These are phyloP conservation scores for Archips xylosteana DNA, from an alignment of 2,888 invertebrate genomes.

Conservation along the genomic window DNA sequence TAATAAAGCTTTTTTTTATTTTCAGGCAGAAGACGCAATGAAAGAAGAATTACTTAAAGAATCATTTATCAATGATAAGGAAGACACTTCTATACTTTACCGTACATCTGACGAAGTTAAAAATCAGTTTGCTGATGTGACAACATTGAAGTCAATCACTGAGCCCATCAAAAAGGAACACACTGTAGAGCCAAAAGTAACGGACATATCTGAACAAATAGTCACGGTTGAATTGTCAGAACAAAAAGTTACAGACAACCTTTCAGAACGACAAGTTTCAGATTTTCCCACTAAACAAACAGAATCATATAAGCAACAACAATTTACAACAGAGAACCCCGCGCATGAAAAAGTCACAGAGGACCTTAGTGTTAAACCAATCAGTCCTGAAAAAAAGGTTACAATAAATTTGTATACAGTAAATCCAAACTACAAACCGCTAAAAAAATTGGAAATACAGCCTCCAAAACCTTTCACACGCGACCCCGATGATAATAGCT, in stretches of 20 bases:
- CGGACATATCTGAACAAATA: not conserved
- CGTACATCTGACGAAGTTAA: slow-evolving; percentile 40
- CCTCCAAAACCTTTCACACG: slow-evolving; percentile 68
- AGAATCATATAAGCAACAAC: slow-evolving; percentile 49
- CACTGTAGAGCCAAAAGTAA: slow-evolving; percentile 33
- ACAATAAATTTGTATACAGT: slow-evolving; percentile 62
- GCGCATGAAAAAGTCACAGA: slow-evolving; percentile 49
- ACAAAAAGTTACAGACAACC: slow-evolving; percentile 48
- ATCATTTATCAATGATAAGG: slow-evolving; percentile 59
- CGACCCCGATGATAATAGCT: slow-evolving; percentile 79
- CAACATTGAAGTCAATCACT: slow-evolving; percentile 12
- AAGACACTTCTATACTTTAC: slow-evolving; percentile 54
- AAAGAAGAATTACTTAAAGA: slow-evolving; percentile 72
- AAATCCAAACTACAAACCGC: slow-evolving; percentile 71
- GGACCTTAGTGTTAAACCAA: slow-evolving; percentile 65
- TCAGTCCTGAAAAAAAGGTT: slow-evolving; percentile 60
- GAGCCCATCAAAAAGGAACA: slow-evolving; percentile 31
- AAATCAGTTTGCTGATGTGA: slow-evolving; percentile 25
- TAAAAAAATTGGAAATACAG: slow-evolving; percentile 76
- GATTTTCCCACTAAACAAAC: slow-evolving; percentile 50
- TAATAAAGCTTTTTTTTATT: slow-evolving; percentile 40
- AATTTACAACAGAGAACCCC: slow-evolving; percentile 41
- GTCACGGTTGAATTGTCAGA: slow-evolving; percentile 21
- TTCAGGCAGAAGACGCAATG: slow-evolving; percentile 73
- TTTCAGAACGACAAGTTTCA: not conserved